Conservation (phyloP, 2,797 vertebrate species). For the Ciconia nigra region DNA sequence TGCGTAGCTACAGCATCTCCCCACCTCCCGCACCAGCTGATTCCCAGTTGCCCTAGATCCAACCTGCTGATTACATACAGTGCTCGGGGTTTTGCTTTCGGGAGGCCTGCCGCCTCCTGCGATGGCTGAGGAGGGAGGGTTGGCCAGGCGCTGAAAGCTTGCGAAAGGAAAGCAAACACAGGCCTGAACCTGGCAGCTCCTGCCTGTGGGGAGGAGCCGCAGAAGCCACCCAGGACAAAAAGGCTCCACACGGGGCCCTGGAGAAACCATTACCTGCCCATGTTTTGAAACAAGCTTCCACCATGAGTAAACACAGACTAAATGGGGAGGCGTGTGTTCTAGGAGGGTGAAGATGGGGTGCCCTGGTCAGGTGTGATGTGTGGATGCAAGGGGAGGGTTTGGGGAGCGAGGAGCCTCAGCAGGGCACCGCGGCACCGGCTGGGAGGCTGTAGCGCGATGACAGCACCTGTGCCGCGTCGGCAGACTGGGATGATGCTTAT, state of each 20-base stretch:
- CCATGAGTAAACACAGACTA: not conserved
- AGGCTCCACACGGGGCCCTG: not conserved
- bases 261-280: not conserved
- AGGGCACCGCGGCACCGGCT: rapidly evolving
- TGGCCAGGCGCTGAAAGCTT: not conserved
- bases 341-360: not conserved
- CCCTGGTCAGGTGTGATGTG: rapidly evolving
- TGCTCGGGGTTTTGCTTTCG: not conserved
- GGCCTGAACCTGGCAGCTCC: constrained; percentile 13
- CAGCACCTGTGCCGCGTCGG: not conserved
- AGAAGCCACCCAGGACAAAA: constrained; percentile 25
- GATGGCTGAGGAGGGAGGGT: not conserved
- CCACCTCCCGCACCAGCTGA: not conserved
- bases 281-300: not conserved
- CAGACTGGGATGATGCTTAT: not conserved
- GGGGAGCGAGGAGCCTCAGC: not conserved
- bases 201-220: constrained; percentile 6
- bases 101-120: not conserved
- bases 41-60: constrained; percentile 56
- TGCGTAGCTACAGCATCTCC: not conserved
- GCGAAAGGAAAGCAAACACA: constrained; percentile 9
- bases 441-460: not conserved
- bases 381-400: not conserved
- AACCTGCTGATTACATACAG: constrained; percentile 28
- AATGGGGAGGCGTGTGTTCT: rapidly evolving